Conservation (phyloP, 2,113 vertebrate genomes). For the Glaucomys volans region DNA sequence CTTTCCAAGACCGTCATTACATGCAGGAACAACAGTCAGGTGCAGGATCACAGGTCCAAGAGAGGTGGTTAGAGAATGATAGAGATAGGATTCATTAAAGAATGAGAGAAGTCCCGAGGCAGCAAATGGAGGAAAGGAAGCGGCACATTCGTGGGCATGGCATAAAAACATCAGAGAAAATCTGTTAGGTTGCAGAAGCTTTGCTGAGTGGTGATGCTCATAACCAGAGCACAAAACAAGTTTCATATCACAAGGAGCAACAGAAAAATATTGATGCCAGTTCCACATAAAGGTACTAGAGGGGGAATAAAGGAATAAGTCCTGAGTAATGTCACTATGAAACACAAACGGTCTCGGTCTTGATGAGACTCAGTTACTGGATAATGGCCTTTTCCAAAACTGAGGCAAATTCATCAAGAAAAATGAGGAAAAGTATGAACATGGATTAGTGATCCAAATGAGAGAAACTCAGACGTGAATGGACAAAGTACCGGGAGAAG, state of each 20-base stretch:
- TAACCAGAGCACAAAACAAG: background rate
- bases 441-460: too few relatives aligned
- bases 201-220: background rate
- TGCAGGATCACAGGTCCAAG: background rate
- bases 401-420: background rate
- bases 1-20: background rate
- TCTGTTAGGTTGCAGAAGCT: too few relatives aligned
- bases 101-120: too few relatives aligned
- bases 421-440: too few relatives aligned
- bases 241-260: background rate
- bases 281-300: background rate
- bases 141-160: too few relatives aligned
- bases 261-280: background rate
- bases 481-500: background rate
- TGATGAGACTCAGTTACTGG: background rate
- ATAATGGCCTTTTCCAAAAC: background rate
- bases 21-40: background rate
- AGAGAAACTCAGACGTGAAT: too few relatives aligned
- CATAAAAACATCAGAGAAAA: background rate
- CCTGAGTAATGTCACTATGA: background rate
- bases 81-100: background rate
- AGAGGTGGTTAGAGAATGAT: background rate
- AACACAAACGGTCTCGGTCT: background rate
- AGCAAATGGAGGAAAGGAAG: background rate
- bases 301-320: background rate